A percentile compares a stretch with the other conserved stretches of the same genome.
phyloP scores from a whole-genome alignment of 1,140 invertebrate species.

The Drosophila truncata region DNA sequence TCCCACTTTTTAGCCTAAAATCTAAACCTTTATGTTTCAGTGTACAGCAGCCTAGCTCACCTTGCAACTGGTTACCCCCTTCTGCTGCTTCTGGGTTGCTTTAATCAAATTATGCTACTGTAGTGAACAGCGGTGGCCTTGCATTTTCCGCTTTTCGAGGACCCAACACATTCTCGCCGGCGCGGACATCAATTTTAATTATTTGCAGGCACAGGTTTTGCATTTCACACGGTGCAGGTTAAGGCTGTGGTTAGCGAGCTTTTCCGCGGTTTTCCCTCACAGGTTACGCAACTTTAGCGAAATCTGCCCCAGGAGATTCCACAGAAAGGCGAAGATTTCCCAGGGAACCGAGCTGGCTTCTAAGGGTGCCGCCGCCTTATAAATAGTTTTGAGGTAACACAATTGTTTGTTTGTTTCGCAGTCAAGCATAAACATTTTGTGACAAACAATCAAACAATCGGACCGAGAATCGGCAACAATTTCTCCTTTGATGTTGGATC shows the following conservation, averaged over 20 bases:
- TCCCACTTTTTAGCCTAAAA: not conserved
- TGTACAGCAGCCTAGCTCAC: slow-evolving; percentile 27
- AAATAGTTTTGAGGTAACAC: slow-evolving; percentile 53
- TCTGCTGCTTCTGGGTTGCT: slow-evolving; percentile 49
- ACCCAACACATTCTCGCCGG: slow-evolving; percentile 3
- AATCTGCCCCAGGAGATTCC: slow-evolving; percentile 22
- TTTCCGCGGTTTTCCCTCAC: slow-evolving; percentile 38
- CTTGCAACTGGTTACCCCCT: slow-evolving; percentile 24
- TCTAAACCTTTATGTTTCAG: slow-evolving; percentile 2
- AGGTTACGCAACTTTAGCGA: slow-evolving; percentile 18
- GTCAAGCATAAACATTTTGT: slow-evolving; percentile 82
- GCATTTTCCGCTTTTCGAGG: slow-evolving; percentile 62
- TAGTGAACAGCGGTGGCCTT: slow-evolving; percentile 53
- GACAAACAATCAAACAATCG: slow-evolving; percentile 81
- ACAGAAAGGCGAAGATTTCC: slow-evolving; percentile 20
- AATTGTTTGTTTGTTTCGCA: slow-evolving; percentile 72
- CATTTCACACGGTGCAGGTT: slow-evolving; percentile 64
- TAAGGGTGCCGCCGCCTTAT: slow-evolving; percentile 29
- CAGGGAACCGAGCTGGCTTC: slow-evolving; percentile 17
- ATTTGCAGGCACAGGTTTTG: slow-evolving; percentile 71
- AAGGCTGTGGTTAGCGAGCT: slow-evolving; percentile 30
- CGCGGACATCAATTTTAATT: slow-evolving; percentile 77
- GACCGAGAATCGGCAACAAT: slow-evolving; percentile 37
- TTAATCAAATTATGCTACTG: slow-evolving; percentile 76
- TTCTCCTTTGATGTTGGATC: slow-evolving; percentile 52